Evolutionary conservation across 2,888 invertebrate species (phyloP), one percentile per base, ranked within the genome.

Genomic region (Electrophaes corylata): DNA sequence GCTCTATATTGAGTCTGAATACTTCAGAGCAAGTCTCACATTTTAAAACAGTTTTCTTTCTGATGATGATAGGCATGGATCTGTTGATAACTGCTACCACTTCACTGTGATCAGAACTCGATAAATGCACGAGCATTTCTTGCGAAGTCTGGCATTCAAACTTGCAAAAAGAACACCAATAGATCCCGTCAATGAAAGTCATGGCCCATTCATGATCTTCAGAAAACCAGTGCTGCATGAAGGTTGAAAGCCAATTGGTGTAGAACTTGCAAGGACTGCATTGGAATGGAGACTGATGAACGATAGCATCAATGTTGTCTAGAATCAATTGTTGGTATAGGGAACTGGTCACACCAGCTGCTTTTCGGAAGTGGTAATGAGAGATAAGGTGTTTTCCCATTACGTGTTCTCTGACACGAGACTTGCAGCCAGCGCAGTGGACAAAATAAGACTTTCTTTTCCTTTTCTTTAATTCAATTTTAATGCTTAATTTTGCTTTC

Each of bases 361-460:
- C 94, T 75, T 95, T 95, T 60, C 96, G 93, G 71, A 95, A 96
- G 82, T 98, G 97, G 79, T 95, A 96, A 78, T 96, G 96, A 0
- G 97, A 97, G 70, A 97, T 95, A 59, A 98, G 91, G 86, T 97
- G 97, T 77, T 97, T 96, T 35, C 97, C 96, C 88, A 96, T 94
- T 64, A 95, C 85, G 70, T 94, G 93, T 4, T 93, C 92, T 57
- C 93, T 92, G 39, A 96, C 95, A 63, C 94, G 93, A 26, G 95
- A 94, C 56, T 93, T 93, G 73, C 97, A 97, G 43, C 95, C 95
- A 48, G 94, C 93, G 77, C 97, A 96, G 66, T 93, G 92, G 0
- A 94, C 87, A 55, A 93, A 93, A 57, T 92, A 91, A 49, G 93
- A 91, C 48, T 92, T 93, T 8, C 95, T 89, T 35, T 91, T 92